Conservation (phyloP, 2,797 vertebrate genomes). For the Sebastes iracundus region DNA sequence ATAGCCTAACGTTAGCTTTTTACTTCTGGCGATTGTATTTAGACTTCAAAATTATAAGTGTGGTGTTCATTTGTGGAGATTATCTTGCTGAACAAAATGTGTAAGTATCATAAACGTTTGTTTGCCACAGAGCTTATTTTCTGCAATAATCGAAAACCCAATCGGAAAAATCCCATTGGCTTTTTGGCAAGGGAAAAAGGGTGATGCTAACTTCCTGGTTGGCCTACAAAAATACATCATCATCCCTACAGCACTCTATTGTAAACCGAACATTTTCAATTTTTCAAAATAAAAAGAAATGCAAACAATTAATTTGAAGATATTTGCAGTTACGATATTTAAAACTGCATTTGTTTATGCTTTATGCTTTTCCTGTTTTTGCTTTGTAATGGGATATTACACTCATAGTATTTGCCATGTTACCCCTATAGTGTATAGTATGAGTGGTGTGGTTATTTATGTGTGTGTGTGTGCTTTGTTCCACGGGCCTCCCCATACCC, state of each 20-base stretch:
- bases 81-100: too few species aligned
- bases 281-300: not conserved
- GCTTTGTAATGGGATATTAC: not conserved
- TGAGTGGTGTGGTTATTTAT: not conserved
- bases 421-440: not conserved
- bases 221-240: too few species aligned
- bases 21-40: accelerated
- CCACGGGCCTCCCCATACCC: not conserved
- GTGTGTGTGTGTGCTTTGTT: not conserved
- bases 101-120: too few species aligned
- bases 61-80: too few species aligned
- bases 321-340: not conserved
- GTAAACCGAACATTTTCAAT: not conserved
- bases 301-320: not conserved
- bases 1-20: too few species aligned
- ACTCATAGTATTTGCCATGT: not conserved
- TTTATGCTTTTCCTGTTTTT: not conserved
- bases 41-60: accelerated
- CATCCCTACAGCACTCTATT: too few species aligned
- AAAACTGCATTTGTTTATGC: not conserved
- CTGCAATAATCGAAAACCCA: too few species aligned
- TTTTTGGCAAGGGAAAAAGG: too few species aligned
- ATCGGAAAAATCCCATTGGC: too few species aligned
- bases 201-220: too few species aligned
- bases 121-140: too few species aligned